These are phyloP conservation scores for Hippocampus comes DNA, from an alignment of 2,113 vertebrate genomes.

Conservation along the genomic window DNA sequence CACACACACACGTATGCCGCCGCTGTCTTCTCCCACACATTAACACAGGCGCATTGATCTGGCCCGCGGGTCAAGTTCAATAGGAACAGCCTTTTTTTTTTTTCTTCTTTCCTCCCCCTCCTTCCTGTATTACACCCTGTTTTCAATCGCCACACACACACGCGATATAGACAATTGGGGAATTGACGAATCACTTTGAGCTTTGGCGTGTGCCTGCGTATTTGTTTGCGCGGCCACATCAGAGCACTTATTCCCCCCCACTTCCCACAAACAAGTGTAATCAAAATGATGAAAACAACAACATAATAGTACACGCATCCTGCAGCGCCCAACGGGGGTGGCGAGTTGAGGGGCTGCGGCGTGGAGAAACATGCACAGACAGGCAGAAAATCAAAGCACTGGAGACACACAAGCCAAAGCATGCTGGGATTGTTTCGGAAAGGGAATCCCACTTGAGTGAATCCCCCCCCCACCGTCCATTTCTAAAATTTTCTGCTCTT, in stretches of 20 bases:
- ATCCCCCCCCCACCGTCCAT: conserved; percentile 12
- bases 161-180: not conserved
- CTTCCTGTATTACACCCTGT: conserved; percentile 15
- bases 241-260: conserved; percentile 5
- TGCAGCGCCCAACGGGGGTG: conserved; percentile 1
- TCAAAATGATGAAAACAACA: conserved; percentile 13
- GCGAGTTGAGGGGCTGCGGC: not conserved
- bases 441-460: conserved; percentile 62
- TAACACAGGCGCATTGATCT: conserved; percentile 71
- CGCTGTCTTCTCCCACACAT: conserved; percentile 37
- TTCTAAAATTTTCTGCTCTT: conserved; percentile 44
- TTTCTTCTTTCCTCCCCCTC: conserved; percentile 8
- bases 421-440: conserved; percentile 52
- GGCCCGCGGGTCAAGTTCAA: conserved; percentile 79
- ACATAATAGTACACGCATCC: conserved; percentile 7
- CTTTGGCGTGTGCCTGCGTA: not conserved
- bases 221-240: not conserved
- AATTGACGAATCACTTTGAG: conserved; percentile 6
- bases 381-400: conserved; percentile 33
- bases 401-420: conserved; percentile 44
- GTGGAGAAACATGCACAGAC: conserved; percentile 24
- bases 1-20: conserved; percentile 7
- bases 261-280: conserved; percentile 22
- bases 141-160: conserved; percentile 8
- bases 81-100: conserved; percentile 67